A percentile compares a stretch with the other conserved stretches of the same genome.
Evolutionary conservation across 2,797 vertebrate species (phyloP).

Genomic region (Distichodus sexfasciatus): DNA sequence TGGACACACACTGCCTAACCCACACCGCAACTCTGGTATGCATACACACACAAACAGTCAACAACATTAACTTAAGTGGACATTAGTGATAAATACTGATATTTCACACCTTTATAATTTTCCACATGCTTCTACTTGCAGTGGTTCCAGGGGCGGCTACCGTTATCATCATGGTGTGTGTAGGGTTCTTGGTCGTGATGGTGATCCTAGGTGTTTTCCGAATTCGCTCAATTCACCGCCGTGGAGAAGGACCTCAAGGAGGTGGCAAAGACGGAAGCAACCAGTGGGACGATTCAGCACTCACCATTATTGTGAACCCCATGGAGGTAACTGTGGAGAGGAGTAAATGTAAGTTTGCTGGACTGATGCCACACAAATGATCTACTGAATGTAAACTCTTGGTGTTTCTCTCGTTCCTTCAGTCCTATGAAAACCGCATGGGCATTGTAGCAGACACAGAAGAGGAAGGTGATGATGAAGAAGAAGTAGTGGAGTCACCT

Average conservation of each 20-base stretch:
- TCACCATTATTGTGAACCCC: slow-evolving; percentile 97
- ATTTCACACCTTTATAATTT: slow-evolving; percentile 8
- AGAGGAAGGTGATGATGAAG: slow-evolving; percentile 75
- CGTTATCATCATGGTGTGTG: slow-evolving; percentile 96
- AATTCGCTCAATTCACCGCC: slow-evolving; percentile 92
- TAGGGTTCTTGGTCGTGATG: slow-evolving; percentile 96
- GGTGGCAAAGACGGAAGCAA: slow-evolving; percentile 78
- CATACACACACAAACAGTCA: neutral
- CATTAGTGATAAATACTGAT: neutral
- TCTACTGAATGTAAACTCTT: no score
- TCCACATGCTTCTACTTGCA: slow-evolving; percentile 42
- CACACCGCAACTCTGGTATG: slow-evolving; percentile 88
- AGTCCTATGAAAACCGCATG: slow-evolving; percentile 80
- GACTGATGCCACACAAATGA: no score
- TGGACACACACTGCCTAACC: slow-evolving; percentile 89
- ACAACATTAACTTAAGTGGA: no score
- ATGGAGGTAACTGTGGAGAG: slow-evolving; percentile 84
- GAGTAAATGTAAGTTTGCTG: no score
- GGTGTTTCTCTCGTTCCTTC: slow-evolving; percentile 19
- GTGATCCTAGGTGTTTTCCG: slow-evolving; percentile 94
- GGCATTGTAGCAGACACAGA: slow-evolving; percentile 72
- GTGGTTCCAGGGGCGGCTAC: slow-evolving; percentile 96
- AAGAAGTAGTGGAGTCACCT: slow-evolving; percentile 84
- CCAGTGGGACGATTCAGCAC: slow-evolving; percentile 97
- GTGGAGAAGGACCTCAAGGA: slow-evolving; percentile 72